Evolutionary conservation across 2,888 invertebrate genomes (phyloP).

Genomic region (Erebia ligea): DNA sequence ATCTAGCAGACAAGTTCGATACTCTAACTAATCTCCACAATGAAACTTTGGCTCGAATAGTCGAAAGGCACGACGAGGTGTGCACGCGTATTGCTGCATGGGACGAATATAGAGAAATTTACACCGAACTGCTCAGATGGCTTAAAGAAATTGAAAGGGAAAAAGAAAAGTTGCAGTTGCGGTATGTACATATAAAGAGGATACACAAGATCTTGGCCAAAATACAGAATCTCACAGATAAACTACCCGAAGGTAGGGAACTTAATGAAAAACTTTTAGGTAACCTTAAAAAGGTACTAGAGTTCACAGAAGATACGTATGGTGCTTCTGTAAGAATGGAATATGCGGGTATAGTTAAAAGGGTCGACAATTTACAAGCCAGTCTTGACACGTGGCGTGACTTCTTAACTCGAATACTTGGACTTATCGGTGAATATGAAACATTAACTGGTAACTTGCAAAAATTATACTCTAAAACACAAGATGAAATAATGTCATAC

Average conservation of each 20-base stretch:
- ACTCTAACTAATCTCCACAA: conserved; percentile 91
- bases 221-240: conserved; percentile 87
- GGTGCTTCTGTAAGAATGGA: conserved; percentile 92
- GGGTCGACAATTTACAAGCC: conserved; percentile 91
- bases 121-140: conserved; percentile 89
- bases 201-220: conserved; percentile 87
- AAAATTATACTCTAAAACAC: conserved; percentile 85
- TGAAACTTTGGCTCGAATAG: conserved; percentile 90
- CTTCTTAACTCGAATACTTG: conserved; percentile 87
- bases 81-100: conserved; percentile 88
- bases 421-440: conserved; percentile 85
- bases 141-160: conserved; percentile 91
- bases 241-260: conserved; percentile 87
- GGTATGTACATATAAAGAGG: conserved; percentile 91
- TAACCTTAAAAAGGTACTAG: conserved; percentile 86
- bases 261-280: conserved; percentile 85
- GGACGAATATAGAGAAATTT: conserved; percentile 89
- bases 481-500: conserved; percentile 83
- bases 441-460: conserved; percentile 84
- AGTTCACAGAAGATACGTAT: conserved; percentile 89
- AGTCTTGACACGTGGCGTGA: conserved; percentile 92
- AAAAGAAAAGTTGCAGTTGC: conserved; percentile 88
- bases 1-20: conserved; percentile 88
- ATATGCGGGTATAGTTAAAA: conserved; percentile 88
- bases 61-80: conserved; percentile 90